Base-by-base conservation (phyloP, 2,888 invertebrate species). In the Piscicola geometra region DNA sequence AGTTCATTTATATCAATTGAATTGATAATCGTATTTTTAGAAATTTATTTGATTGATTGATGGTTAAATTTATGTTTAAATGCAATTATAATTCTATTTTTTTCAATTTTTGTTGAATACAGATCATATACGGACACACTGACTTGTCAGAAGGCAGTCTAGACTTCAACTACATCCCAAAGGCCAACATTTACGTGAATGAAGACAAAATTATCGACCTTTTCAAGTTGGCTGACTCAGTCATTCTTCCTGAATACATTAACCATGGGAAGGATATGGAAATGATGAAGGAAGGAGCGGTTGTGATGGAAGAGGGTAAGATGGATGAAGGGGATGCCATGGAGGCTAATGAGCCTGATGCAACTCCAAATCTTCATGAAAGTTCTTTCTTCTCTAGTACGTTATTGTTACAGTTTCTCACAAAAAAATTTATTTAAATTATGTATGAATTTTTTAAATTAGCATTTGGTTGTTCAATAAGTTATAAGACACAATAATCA, bases 71-170 rank as follows among this genome's bases (percentile, higher is more conserved):
- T n/a, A n/a, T n/a, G n/a, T n/a, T n/a, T n/a, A n/a, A n/a, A n/a
- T n/a, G n/a, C n/a, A n/a, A n/a, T n/a, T n/a, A n/a, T n/a, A 68
- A 12, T 68, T 68, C n/a, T n/a, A 68, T 12, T 68, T 68, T 47
- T 47, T 47, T 47, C 9, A 47, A 47, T 47, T 47, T 47, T 15
- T 15, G 21, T 9, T 15, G 9, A 47, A 21, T 9, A 47, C 60
- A 56, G 60, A 18, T 25, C 21, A 56, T 56, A 9, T 56, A 25
- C 5, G 60, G 60, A 3, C 60, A 56, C 21, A 56, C 60, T 15
- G 60, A 56, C 25, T 5, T 56, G n/a, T 5, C 60, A 56, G 60
- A 56, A 56, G n/a, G 60, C 5, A 56, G 60, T 56, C n/a, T 56
- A n/a, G 60, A 56, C 5, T 56, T 25, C 60, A 56, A 56, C 25